These are phyloP conservation scores for Sarotherodon lohbergeri DNA, from an alignment of 2,113 vertebrate species.

Conservation along the genomic window DNA sequence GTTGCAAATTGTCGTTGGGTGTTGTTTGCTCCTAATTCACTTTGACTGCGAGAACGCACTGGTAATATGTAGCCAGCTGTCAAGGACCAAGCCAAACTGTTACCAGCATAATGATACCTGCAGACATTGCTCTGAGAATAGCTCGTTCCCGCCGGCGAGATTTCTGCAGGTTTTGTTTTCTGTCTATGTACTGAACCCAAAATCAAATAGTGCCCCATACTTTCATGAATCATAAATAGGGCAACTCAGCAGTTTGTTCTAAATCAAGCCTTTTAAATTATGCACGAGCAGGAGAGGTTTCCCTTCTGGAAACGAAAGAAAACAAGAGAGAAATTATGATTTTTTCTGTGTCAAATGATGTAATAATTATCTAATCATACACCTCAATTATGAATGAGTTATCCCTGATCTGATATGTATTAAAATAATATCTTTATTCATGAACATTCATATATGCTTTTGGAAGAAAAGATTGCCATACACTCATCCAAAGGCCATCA, in stretches of 20 bases:
- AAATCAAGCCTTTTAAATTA: slow-evolving; percentile 36
- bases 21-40: background rate
- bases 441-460: background rate
- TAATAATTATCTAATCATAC: background rate
- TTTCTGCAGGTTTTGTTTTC: background rate
- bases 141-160: background rate
- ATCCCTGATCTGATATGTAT: background rate
- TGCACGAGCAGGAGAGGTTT: slow-evolving; percentile 26
- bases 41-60: background rate
- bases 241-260: slow-evolving; percentile 23
- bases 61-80: background rate
- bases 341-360: background rate
- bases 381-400: background rate
- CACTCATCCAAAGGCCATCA: background rate
- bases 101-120: background rate
- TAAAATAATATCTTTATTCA: background rate
- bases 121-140: background rate
- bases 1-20: background rate
- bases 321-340: background rate
- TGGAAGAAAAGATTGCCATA: background rate
- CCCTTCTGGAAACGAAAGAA: background rate
- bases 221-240: slow-evolving; percentile 42
- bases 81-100: background rate
- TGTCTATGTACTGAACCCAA: background rate
- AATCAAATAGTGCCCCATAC: slow-evolving; percentile 5